phyloP scores from a whole-genome alignment of 2,797 vertebrate species.

The Protonibea diacanthus region DNA sequence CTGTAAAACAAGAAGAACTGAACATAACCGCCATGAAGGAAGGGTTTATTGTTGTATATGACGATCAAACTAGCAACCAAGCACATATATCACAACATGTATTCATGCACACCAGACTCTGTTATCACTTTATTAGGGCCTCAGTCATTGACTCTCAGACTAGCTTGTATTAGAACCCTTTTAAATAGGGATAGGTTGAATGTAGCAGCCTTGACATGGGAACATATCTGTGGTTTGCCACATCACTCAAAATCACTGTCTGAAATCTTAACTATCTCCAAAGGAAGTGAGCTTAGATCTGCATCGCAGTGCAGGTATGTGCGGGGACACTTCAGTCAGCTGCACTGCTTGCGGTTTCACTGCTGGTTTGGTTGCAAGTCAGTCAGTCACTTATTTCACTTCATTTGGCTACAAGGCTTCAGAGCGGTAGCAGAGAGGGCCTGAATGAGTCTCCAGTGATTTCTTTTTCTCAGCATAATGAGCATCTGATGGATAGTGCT shows the following conservation, averaged over 20 bases:
- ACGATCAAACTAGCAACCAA: no score
- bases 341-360: not conserved
- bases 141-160: no score
- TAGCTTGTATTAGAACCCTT: not conserved
- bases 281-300: slow-evolving; percentile 29
- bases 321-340: not conserved
- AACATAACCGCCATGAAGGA: not conserved
- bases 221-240: slow-evolving; percentile 17
- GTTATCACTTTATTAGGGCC: no score
- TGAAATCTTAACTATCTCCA: slow-evolving; percentile 45
- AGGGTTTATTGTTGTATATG: not conserved
- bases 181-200: not conserved
- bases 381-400: slow-evolving; percentile 8
- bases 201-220: slow-evolving; percentile 5
- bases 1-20: not conserved
- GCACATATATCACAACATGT: no score
- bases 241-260: not conserved
- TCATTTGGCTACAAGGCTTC: slow-evolving; percentile 12
- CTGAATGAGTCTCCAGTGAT: not conserved
- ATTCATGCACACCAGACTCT: no score
- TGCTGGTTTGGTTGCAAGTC: not conserved
- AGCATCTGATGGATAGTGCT: not conserved
- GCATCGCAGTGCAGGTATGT: slow-evolving; percentile 21
- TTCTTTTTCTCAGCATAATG: not conserved
- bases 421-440: not conserved